Base-by-base conservation (phyloP, 2,113 vertebrate genomes). In the Percina caprodes region DNA sequence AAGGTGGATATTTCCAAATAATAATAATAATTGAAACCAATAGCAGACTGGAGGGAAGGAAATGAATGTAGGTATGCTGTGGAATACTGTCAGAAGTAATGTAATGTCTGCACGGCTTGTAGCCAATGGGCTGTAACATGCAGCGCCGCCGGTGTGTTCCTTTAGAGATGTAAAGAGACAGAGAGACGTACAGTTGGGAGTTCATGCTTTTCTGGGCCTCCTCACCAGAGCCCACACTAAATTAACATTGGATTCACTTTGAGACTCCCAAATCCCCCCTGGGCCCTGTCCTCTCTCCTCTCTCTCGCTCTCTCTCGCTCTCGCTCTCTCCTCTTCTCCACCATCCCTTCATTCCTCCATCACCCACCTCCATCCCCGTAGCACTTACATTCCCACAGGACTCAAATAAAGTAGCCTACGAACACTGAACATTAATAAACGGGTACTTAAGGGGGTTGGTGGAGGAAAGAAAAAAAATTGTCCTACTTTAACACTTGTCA, bases 371-470 rank as follows among this genome's bases (percentile, higher is more conserved):
- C 65, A 39, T 87, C 68, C 76, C 67, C 0, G 45, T 74, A 79
- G 70, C 59, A n/a, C 54, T 63, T 24, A 1, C 45, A 45, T 65
- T 85, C 83, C 83, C 89, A 80, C 21, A 60, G 85, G 78, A 88
- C n/a, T 72, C 69, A 77, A 65, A 87, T 79, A 89, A 90, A 79
- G 80, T 87, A 88, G 82, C 80, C 85, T 82, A 73, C 42, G 74
- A 89, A 85, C 82, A 79, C 81, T 90, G 86, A 91, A 66, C 88
- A 89, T 92, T 92, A 91, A 92, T 92, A 91, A 92, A 89, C 79
- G 79, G 48, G n/a, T 85, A 77, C 84, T 89, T 87, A 68, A 74
- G 74, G 85, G 81, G 86, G 74, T 72, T 87, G 84, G 79, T 71
- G n/a, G 58, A 77, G 62, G 60, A 73, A 72, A 61, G 56, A 78